phyloP scores from a whole-genome alignment of 2,797 vertebrate species.

The Microchirus variegatus region DNA sequence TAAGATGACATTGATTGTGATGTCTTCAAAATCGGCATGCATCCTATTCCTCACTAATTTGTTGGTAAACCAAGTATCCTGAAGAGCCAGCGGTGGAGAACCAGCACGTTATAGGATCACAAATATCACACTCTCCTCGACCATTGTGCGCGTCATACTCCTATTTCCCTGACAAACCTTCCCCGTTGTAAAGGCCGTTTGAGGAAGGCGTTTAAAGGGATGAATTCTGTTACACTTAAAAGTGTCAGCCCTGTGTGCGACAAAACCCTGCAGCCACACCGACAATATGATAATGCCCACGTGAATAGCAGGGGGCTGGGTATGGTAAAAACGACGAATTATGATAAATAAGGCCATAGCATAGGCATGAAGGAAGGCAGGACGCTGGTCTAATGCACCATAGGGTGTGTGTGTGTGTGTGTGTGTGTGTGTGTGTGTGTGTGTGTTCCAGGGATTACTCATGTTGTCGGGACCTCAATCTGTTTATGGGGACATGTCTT shows the following conservation, averaged over 20 bases:
- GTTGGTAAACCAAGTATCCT: background rate
- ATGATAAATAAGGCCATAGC: conserved; percentile 78
- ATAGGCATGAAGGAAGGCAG: conserved; percentile 71
- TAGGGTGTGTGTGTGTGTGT: conserved; percentile 46
- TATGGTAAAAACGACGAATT: conserved; percentile 74
- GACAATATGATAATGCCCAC: conserved; percentile 69
- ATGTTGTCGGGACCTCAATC: no score
- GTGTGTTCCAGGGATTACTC: no score
- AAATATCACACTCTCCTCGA: conserved; percentile 21
- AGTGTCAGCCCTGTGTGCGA: conserved; percentile 17
- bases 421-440: conserved; percentile 25
- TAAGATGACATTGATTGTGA: background rate
- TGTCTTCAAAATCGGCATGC: background rate
- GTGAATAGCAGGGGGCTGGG: conserved; percentile 62
- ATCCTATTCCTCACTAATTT: background rate
- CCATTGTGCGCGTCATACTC: conserved; percentile 20
- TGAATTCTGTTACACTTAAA: conserved; percentile 34
- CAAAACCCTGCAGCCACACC: conserved; percentile 43
- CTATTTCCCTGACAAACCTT: conserved; percentile 44
- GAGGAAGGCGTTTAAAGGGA: conserved; percentile 51
- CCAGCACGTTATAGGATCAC: conserved; percentile 38
- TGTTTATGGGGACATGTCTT: no score
- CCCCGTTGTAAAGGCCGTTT: conserved; percentile 42
- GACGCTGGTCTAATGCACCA: conserved; percentile 66
- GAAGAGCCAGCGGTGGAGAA: background rate